Percentiles rank a stretch among this genome's conserved stretches.
These are phyloP conservation scores for Drosophila obscura DNA, from an alignment of 1,140 invertebrate genomes.

Conservation along the genomic window DNA sequence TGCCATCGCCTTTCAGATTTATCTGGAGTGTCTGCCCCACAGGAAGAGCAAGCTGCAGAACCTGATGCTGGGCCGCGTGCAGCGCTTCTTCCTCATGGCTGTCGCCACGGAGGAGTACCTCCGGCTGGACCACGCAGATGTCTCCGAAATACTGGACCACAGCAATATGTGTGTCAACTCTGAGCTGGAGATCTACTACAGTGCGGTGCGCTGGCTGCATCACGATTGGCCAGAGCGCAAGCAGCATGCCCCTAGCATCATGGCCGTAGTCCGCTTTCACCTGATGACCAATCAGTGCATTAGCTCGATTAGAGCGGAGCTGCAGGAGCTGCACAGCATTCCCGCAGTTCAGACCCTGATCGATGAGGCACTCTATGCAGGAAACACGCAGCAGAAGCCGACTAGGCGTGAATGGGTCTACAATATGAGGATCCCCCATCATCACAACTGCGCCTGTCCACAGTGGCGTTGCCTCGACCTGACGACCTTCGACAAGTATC, in stretches of 20 bases:
- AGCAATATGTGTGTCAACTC: conserved; percentile 88
- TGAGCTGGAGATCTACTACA: conserved; percentile 88
- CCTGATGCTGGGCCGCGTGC: conserved; percentile 89
- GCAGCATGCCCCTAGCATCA: conserved; percentile 86
- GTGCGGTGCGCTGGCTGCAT: conserved; percentile 89
- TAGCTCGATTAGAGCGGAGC: conserved; percentile 84
- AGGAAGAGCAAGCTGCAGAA: conserved; percentile 62
- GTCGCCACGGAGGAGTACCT: conserved; percentile 89
- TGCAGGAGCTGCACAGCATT: conserved; percentile 87
- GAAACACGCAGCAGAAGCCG: conserved; percentile 30
- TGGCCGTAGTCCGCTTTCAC: conserved; percentile 89
- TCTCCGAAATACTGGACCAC: conserved; percentile 87
- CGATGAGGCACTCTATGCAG: conserved; percentile 89
- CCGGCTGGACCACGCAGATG: conserved; percentile 84
- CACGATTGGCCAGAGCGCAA: conserved; percentile 87
- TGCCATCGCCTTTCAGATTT: conserved; percentile 88
- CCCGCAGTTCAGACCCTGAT: conserved; percentile 86
- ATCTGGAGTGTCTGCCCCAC: conserved; percentile 86
- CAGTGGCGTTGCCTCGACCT: conserved; percentile 48
- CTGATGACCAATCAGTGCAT: conserved; percentile 90
- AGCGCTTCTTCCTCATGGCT: conserved; percentile 89
- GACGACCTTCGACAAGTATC: conserved; percentile 43
- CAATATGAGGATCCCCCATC: conserved; percentile 60
- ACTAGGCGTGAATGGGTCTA: conserved; percentile 88
- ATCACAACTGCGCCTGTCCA: conserved; percentile 48